phyloP scores from a whole-genome alignment of 2,888 invertebrate species.

The Erebia palarica region DNA sequence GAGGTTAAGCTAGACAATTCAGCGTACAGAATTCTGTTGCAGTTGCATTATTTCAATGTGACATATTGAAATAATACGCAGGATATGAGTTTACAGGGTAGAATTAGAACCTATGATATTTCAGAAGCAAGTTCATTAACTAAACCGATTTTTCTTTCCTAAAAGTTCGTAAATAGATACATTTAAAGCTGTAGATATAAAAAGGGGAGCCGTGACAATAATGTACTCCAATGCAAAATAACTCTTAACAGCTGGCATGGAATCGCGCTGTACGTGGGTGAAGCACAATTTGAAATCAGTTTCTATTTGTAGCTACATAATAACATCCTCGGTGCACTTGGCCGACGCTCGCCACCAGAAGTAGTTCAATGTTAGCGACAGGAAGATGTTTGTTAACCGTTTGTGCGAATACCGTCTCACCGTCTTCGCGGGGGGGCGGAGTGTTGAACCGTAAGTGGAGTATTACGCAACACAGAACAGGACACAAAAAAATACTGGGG shows the following conservation, averaged over 20 bases:
- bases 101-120: too few species aligned
- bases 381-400: conserved; percentile 72
- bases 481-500: neutral
- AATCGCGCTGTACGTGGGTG: conserved; percentile 36
- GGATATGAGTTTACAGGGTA: too few species aligned
- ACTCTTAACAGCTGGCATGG: conserved; percentile 30
- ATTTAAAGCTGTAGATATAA: too few species aligned
- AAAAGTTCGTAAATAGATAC: too few species aligned
- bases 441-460: conserved; percentile 36
- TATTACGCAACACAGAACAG: conserved; percentile 40
- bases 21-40: neutral
- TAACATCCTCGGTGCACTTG: conserved; percentile 78
- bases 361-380: conserved; percentile 78
- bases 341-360: conserved; percentile 63
- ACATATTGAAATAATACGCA: too few species aligned
- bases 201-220: conserved; percentile 9
- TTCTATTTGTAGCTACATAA: conserved; percentile 67
- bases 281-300: conserved; percentile 50
- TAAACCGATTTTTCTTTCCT: too few species aligned
- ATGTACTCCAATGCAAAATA: conserved; percentile 24
- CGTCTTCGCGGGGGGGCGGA: conserved; percentile 48
- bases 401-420: conserved; percentile 68
- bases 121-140: too few species aligned
- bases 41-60: too few species aligned
- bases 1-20: neutral